These are phyloP conservation scores for Mamestra configurata DNA, from an alignment of 1,140 invertebrate genomes.

Conservation along the genomic window DNA sequence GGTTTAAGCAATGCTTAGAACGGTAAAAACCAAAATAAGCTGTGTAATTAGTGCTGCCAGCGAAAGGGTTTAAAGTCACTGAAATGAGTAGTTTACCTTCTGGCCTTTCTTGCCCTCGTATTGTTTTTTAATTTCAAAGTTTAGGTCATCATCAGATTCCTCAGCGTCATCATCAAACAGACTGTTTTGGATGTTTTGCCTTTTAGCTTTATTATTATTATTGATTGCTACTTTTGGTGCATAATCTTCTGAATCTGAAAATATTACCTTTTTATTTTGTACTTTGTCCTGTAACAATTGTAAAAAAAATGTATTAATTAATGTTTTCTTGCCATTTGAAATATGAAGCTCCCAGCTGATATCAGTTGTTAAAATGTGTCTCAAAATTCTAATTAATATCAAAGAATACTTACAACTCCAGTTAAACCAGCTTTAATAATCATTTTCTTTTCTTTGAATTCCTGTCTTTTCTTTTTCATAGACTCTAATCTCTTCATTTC, in stretches of 20 bases:
- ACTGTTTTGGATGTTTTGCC: conserved; percentile 60
- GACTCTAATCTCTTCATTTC: conserved; percentile 89
- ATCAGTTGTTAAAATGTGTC: too few species aligned
- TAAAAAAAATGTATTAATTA: background rate
- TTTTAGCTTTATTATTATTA: conserved; percentile 40
- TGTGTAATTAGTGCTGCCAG: too few species aligned
- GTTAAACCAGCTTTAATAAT: conserved; percentile 88
- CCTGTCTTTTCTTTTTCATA: conserved; percentile 87
- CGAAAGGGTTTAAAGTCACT: background rate
- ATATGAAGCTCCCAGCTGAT: too few species aligned
- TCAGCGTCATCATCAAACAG: conserved; percentile 88
- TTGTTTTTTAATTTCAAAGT: conserved; percentile 88
- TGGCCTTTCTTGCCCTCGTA: conserved; percentile 88
- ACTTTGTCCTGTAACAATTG: conserved; percentile 84
- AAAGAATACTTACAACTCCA: conserved; percentile 85
- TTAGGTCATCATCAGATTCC: conserved; percentile 82
- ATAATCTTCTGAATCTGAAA: conserved; percentile 84
- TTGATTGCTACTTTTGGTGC: conserved; percentile 38
- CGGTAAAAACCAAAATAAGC: too few species aligned
- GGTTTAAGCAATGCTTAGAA: too few species aligned
- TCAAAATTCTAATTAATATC: background rate
- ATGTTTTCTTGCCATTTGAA: background rate
- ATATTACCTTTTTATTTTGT: conserved; percentile 89
- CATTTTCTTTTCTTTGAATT: conserved; percentile 88
- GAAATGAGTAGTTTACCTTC: conserved; percentile 75